Percentiles rank a stretch among this genome's conserved stretches.
Evolutionary conservation across 2,113 vertebrate species (phyloP).

Genomic region (Bothrops jararaca): DNA sequence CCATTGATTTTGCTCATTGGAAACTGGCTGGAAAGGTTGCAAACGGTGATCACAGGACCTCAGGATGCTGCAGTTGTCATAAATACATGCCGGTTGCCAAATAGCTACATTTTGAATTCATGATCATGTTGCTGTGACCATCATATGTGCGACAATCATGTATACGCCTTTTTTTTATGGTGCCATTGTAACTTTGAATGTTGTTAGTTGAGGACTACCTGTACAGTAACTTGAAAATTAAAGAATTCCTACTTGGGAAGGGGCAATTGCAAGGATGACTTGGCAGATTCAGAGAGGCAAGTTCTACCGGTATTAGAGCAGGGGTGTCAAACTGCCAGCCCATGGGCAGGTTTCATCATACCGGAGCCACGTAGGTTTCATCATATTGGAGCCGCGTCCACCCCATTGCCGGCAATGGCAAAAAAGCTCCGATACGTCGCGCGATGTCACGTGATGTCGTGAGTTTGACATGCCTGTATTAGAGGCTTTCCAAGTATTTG

Average conservation of each 20-base stretch:
- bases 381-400: too few species aligned
- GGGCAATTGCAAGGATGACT: conserved; percentile 29
- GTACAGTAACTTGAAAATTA: not conserved
- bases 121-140: too few species aligned
- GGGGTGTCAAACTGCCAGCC: too few species aligned
- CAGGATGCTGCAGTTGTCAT: not conserved
- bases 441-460: too few species aligned
- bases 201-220: not conserved
- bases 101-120: not conserved
- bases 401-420: too few species aligned
- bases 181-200: not conserved
- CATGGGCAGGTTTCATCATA: too few species aligned
- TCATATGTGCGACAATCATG: too few species aligned
- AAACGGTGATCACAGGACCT: not conserved
- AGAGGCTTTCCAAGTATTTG: not conserved
- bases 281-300: conserved; percentile 28
- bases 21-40: not conserved
- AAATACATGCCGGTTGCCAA: not conserved
- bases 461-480: too few species aligned
- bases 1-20: not conserved
- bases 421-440: too few species aligned
- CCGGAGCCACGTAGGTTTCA: too few species aligned
- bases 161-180: not conserved
- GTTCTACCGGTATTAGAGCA: not conserved
- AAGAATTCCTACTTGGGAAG: not conserved